A percentile compares a stretch with the other conserved stretches of the same genome.
Evolutionary conservation across 1,140 invertebrate species (phyloP).

Genomic region (Camponotus pennsylvanicus): DNA sequence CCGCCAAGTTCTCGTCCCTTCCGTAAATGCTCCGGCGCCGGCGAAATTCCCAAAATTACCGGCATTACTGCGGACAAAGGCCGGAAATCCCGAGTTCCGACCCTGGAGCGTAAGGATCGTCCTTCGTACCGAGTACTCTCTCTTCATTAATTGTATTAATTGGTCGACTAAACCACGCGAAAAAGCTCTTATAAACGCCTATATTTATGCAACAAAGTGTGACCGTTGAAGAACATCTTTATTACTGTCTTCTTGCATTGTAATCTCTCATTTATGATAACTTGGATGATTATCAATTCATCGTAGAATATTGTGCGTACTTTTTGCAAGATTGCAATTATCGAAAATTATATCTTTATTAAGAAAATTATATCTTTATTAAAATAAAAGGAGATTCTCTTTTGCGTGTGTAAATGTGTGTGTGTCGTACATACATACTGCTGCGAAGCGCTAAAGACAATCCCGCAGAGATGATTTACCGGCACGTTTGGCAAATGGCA

Average conservation of each 20-base stretch:
- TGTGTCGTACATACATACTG: background rate
- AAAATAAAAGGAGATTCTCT: background rate
- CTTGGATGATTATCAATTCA: background rate
- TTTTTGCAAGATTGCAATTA: background rate
- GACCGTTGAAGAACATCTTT: background rate
- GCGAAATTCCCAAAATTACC: conserved; percentile 76
- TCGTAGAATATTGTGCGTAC: background rate
- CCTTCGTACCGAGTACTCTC: background rate
- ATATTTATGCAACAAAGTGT: background rate
- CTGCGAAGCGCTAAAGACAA: conserved; percentile 49
- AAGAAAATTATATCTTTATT: background rate
- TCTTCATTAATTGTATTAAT: conserved; percentile 59
- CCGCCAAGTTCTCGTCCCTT: conserved; percentile 69
- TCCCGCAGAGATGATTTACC: conserved; percentile 57
- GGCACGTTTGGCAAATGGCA: conserved; percentile 59
- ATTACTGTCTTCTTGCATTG: background rate
- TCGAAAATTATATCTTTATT: background rate
- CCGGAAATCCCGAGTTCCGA: conserved; percentile 64
- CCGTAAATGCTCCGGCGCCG: conserved; percentile 62
- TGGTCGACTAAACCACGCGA: conserved; percentile 16
- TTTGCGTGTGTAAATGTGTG: too few species aligned
- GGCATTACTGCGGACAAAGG: conserved; percentile 74
- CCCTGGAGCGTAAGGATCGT: conserved; percentile 35
- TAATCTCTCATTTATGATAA: background rate
- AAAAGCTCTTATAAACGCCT: conserved; percentile 13